Base-by-base conservation (phyloP, 1,140 invertebrate species). In the Tribolium madens region DNA sequence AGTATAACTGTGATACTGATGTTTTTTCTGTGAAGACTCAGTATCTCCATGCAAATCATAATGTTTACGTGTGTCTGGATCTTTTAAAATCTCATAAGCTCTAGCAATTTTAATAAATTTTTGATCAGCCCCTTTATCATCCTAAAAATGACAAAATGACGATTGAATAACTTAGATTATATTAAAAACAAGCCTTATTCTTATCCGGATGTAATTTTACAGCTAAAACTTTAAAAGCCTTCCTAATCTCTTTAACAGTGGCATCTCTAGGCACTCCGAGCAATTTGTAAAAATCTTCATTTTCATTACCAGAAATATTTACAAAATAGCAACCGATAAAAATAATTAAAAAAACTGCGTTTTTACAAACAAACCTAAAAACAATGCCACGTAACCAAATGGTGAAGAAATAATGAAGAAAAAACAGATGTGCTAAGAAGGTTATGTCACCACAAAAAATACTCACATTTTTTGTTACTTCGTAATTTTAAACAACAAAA, bases 21-120 rank as follows among this genome's bases (percentile, higher is more conserved):
- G 86, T 73, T 87, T 87, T 10, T 93, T 85, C 10, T 92, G 89
- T n/a, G 52, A 18, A 9, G 52, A 57, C 0, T 18, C 52, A 77
- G 93, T 91, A 83, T 95, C 93, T 12, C 95, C 95, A 86, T 93
- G 91, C 17, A 92, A 80, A 85, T 96, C 94, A 88, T 96, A 96
- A 64, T 92, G 91, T 84, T 92, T 94, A 70, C 94, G 87, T 50
- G 91, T 87, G 53, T 95, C 92, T 76, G 92, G 91, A 87, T 96
- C 94, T 86, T 96, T 96, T 12, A 96, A 85, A 1, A 94, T 91
- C 87, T 96, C 95, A 89, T 96, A 96, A 0, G 94, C 95, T 79
- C 91, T 89, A 57, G 92, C 95, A 10, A 96, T 89, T 86, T 90
- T 90, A 13, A 96, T 83, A 87, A 96, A 96, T 77, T 90, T 92